A percentile compares a stretch with the other conserved stretches of the same genome.
Conservation (phyloP, 2,797 vertebrate species). For the Fringilla coelebs region DNA sequence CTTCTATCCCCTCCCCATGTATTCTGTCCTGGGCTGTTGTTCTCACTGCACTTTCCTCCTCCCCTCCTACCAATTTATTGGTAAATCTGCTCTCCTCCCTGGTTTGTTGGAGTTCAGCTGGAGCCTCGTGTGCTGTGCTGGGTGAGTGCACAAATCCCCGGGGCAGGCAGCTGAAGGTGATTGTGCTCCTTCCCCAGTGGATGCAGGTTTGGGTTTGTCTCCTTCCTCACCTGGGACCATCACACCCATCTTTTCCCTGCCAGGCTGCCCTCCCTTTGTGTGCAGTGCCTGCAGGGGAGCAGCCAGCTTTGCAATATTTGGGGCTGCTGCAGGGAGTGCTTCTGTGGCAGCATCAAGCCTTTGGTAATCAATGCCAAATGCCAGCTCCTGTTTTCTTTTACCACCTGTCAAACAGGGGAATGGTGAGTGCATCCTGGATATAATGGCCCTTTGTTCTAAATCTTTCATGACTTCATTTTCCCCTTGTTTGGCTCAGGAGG, state of each 20-base stretch:
- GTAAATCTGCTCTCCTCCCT: not conserved
- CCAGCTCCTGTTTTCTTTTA: not conserved
- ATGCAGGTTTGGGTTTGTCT: not conserved
- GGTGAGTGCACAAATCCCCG: not conserved
- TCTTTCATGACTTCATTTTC: not conserved
- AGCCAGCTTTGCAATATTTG: not conserved
- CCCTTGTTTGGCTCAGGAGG: not conserved
- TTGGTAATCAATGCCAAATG: not conserved
- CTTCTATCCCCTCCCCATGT: not conserved
- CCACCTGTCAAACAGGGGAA: not conserved
- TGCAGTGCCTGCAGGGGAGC: not conserved
- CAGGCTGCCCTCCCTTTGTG: not conserved
- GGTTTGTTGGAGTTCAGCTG: not conserved
- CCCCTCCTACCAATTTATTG: not conserved
- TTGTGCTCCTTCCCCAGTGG: not conserved
- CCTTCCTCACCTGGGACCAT: not conserved
- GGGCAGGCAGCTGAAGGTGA: fast-evolving
- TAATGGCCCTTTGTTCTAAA: not conserved
- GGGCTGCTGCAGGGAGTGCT: not conserved
- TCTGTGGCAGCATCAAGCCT: not conserved
- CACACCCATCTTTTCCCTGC: fast-evolving
- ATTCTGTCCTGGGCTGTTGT: not conserved
- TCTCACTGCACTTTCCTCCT: not conserved
- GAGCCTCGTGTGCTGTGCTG: not conserved
- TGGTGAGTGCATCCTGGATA: not conserved